Base-by-base conservation (phyloP, 2,888 invertebrate genomes). In the Melipona beecheii region DNA sequence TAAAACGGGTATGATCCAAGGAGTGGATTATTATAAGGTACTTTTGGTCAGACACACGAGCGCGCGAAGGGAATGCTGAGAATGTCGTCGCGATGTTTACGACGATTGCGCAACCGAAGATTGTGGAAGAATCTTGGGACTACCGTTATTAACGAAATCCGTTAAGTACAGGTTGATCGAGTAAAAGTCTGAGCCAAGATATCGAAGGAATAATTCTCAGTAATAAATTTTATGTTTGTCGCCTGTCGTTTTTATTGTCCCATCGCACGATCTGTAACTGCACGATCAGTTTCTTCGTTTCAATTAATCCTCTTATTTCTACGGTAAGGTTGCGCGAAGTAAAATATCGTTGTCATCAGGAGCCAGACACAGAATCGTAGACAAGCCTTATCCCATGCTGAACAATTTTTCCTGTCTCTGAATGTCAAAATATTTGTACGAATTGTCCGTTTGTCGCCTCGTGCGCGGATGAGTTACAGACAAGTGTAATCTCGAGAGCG, bases 121-220 rank as follows among this genome's bases (percentile, higher is more conserved):
- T 78, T 54, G 54, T 60, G 9, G 43, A n/a, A 9, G 52, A 69
- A 69, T 70, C 66, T 56, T 71, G 52, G 36, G 5, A 31, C 6
- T 50, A 58, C 71, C 78, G 80, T 81, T 78, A 81, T 43, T 65
- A 21, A 36, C 27, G 17, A 43, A 66, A 21, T 52, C 66, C 68
- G 79, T 78, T 78, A 78, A 68, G 15, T 31, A 54, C 66, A 17
- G 11, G 21, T n/a, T 36, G 15, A 49, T 68, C 36, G 11, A 17
- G 19, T 6, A 17, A 52, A 64, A 11, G 13, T 4, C 27, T 3
- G 19, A 50, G 19, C 4, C 15, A 15, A n/a, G 2, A 0, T 24
- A n/a, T 0, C 52, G 19, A 24, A 50, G 49, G 15, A 58, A n/a
- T 13, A 43, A 43, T 11, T 43, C 43, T 43, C 9, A 11, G 9